Evolutionary conservation across 2,113 vertebrate species (phyloP), one percentile per base, ranked within the genome.

Genomic region (Channa maculata): DNA sequence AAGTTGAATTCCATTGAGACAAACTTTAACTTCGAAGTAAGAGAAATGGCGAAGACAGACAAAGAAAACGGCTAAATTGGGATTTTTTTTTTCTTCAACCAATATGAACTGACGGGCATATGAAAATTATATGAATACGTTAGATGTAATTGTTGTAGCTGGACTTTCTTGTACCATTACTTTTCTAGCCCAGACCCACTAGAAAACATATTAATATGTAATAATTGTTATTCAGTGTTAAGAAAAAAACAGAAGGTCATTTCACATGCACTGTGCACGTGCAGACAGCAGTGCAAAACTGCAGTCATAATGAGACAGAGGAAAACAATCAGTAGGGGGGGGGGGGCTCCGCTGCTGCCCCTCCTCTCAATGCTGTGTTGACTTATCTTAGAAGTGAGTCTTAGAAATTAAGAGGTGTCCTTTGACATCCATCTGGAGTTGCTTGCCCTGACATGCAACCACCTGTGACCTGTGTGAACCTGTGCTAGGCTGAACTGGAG

Each of bases 361-460:
- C 79, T 74, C 60, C 63, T 77, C 61, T 61, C 8, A 12, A 59
- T 58, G 36, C 65, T 74, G 74, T n/a, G 50, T 57, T 4, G 60
- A 83, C 77, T 79, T 51, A 72, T 75, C 70, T 55, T 4, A 48
- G 61, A 84, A 65, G 58, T 14, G 62, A 75, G 46, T 43, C 65
- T 65, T 69, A 24, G 67, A 83, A 81, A 81, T 51, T 71, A 76
- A 77, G 77, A 77, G 69, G 65, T 71, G 72, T 82, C 77, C 82
- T 82, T 74, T 82, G 80, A 89, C 82, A 65, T 68, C 72, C 84
- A 84, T 79, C 86, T 91, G 87, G 81, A 84, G 74, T 74, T 71
- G 74, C 64, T 72, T 65, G 87, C 64, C 75, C 71, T 4, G 9
- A 80, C 89, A 76, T 50, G 77, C 45, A 77, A 48, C 73, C 87